Evolutionary conservation across 2,888 invertebrate species (phyloP), one percentile per base, ranked within the genome.

Genomic region (Heliconius aoede): DNA sequence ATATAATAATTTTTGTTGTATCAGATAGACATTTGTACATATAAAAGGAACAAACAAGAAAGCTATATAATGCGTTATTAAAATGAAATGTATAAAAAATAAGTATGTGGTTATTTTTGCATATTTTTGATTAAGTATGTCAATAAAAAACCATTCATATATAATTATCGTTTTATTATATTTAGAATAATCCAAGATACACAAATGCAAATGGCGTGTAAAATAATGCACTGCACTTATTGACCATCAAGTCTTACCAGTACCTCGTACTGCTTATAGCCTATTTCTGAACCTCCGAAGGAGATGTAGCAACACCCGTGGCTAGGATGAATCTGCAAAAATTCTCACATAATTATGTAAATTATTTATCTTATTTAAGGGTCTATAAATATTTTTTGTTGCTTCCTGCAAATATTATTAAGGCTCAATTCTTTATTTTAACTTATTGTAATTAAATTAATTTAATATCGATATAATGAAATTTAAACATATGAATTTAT

Each of bases 281-380:
- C 55, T 28, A 90, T 80, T 84, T 94, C 94, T 40, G 83, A 78
- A 21, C 94, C 93, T n/a, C 89, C 86, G 71, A 89, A 93, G 3
- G 90, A 90, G 78, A 94, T 92, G 82, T 93, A 94, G 76, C 88
- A 86, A 78, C 92, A 91, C 55, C 89, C 88, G 81, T 93, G 92
- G 68, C 90, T 92, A 5, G 92, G 90, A 76, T 94, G 93, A 21
- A 94, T 87, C 94, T 94, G 84, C 24, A 84, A 84, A 71, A 55
- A 18, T 21, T 18, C 5, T 51, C 46, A 11, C 11, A 46, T 65
- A 62, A 28, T 28, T 69, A 24, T 51, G 7, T 5, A 40, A 24
- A 67, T 7, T 67, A 36, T 51, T 51, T 36, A 36, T 36, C 8
- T 36, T 40, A 40, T 7, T 18, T 8, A 7, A 8, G 46, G 11